Base-by-base conservation (phyloP, 1,140 invertebrate species). In the Cryptotermes secundus region DNA sequence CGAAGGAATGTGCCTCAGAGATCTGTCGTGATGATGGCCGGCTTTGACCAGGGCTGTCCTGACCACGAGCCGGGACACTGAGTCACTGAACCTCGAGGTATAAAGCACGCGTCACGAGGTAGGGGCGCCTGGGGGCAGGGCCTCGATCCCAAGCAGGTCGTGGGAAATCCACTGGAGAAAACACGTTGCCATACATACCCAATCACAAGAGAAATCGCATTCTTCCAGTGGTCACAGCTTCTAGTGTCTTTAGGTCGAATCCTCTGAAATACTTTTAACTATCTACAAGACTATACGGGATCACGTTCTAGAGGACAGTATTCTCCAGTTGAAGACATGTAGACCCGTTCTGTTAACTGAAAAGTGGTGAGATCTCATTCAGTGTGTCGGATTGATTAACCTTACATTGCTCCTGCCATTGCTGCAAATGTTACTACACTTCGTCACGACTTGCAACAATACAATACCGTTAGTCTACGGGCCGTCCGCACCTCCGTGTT, bases 31-130 rank as follows among this genome's bases (percentile, higher is more conserved):
- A n/a, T n/a, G n/a, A n/a, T n/a, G n/a, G n/a, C 59, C 59, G 26
- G 59, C n/a, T 72, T 26, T 72, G 59, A 26, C 31, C 59, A 72
- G 31, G 59, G 0, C n/a, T 26, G 0, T 3, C 26, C 59, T 72
- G 59, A 31, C 59, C 59, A 72, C 59, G 59, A 72, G n/a, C 26
- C 59, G 26, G 59, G 59, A 72, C 59, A 26, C 26, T 72, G 59
- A 72, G 59, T 72, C 59, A 72, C 26, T 72, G 26, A 72, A n/a
- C 59, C 59, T 72, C 59, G 59, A n/a, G 59, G 59, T 72, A 72
- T n/a, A 72, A 72, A 26, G 7, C 59, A 72, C 59, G 59, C 59
- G 59, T 72, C 59, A 72, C 59, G 59, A 72, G 59, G 59, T n/a
- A 31, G 16, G 59, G 59, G 59, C 59, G 59, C 59, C n/a, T n/a